These are phyloP conservation scores for Cyclura pinguis DNA, from an alignment of 2,797 vertebrate species.

Conservation along the genomic window DNA sequence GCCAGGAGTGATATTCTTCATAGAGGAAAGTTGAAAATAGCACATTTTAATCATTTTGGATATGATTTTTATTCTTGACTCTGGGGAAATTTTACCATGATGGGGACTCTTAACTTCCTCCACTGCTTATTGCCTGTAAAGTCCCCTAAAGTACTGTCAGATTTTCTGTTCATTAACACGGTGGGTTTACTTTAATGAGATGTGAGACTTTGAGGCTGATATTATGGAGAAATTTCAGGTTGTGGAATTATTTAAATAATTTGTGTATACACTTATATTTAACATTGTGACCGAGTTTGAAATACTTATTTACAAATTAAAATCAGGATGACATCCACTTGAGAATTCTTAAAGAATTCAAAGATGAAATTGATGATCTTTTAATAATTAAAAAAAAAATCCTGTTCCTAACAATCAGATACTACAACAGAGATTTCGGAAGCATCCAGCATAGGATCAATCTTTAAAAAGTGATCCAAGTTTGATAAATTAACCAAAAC, in stretches of 20 bases:
- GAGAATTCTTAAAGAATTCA: background rate
- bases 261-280: background rate
- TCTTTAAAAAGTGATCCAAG: no score
- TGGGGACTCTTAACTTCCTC: background rate
- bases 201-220: background rate
- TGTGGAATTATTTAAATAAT: background rate
- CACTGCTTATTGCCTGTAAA: background rate
- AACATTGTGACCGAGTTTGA: background rate
- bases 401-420: background rate
- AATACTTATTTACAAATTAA: background rate
- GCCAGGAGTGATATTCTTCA: conserved; percentile 28
- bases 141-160: background rate
- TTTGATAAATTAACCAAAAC: no score
- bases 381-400: background rate
- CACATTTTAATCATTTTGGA: conserved; percentile 21
- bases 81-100: background rate
- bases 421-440: background rate
- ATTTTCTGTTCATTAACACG: background rate
- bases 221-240: background rate
- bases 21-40: conserved; percentile 27
- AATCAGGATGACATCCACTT: background rate
- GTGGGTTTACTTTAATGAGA: background rate
- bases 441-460: background rate
- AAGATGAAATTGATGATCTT: background rate
- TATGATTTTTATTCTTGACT: background rate